These are phyloP conservation scores for Diachasma alloeum DNA, from an alignment of 1,140 invertebrate genomes.

Conservation along the genomic window DNA sequence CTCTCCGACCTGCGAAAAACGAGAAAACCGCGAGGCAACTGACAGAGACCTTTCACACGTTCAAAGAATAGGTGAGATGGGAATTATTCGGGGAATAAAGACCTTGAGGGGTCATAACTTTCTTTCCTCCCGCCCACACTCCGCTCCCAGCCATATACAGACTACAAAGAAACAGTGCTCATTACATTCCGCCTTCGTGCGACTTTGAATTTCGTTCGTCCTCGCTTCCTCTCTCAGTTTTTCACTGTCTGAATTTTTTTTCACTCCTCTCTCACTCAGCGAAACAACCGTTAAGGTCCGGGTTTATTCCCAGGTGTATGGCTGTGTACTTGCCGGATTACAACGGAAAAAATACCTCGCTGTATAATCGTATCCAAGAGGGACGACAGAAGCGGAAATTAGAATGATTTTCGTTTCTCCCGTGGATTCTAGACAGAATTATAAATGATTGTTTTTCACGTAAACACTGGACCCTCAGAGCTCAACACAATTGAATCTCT, in stretches of 20 bases:
- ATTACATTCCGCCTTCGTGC: not conserved
- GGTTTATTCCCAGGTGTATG: not conserved
- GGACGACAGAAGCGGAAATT: not conserved
- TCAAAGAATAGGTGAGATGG: constrained; percentile 5
- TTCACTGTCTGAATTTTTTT: not conserved
- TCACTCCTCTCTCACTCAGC: not conserved
- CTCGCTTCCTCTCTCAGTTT: not conserved
- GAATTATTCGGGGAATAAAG: constrained; percentile 1
- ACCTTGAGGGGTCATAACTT: constrained; percentile 15
- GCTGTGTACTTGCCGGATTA: not conserved
- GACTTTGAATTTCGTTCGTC: not conserved
- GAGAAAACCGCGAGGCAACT: not conserved
- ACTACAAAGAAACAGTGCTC: not conserved
- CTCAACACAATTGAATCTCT: too few relatives aligned
- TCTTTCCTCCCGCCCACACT: not conserved
- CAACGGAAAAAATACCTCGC: not conserved
- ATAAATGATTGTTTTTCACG: too few relatives aligned
- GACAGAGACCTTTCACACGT: not conserved
- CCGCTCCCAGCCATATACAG: not conserved
- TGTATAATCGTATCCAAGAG: not conserved
- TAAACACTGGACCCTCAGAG: too few relatives aligned
- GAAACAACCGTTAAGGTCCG: not conserved
- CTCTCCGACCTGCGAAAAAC: not conserved
- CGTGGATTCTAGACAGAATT: too few relatives aligned
- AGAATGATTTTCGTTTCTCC: not conserved